A percentile compares a stretch with the other conserved stretches of the same genome.
Conservation (phyloP, 2,888 invertebrate species). For the Griposia aprilina region DNA sequence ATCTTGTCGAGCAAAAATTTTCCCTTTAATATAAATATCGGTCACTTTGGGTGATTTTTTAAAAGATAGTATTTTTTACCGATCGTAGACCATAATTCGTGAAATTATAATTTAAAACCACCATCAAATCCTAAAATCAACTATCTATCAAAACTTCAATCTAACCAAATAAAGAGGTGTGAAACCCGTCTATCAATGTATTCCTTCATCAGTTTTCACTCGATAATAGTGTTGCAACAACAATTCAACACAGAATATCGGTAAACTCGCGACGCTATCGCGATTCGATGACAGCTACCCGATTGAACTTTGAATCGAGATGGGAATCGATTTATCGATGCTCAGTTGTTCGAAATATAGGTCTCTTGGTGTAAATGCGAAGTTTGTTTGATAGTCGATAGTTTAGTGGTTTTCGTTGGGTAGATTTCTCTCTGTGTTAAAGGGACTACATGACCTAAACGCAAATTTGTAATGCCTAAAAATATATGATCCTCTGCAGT, state of each 20-base stretch:
- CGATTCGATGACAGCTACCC: conserved; percentile 69
- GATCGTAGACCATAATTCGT: too few relatives aligned
- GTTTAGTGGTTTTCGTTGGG: conserved; percentile 19
- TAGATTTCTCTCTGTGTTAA: too few relatives aligned
- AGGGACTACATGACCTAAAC: too few relatives aligned
- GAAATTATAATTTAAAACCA: background rate
- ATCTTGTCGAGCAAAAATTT: too few relatives aligned
- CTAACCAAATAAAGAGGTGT: conserved; percentile 17
- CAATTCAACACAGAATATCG: conserved; percentile 69
- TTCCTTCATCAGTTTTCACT: conserved; percentile 71
- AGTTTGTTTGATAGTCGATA: conserved; percentile 47
- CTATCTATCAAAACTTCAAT: conserved; percentile 16
- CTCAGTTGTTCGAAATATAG: conserved; percentile 56
- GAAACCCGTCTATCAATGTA: conserved; percentile 55
- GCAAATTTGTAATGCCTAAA: too few relatives aligned
- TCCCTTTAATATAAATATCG: too few relatives aligned
- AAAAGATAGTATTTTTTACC: too few relatives aligned
- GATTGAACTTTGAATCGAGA: conserved; percentile 70
- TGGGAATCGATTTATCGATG: conserved; percentile 66
- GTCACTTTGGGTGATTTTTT: too few relatives aligned
- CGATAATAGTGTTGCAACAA: conserved; percentile 69
- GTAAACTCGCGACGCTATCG: conserved; percentile 73
- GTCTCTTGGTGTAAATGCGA: conserved; percentile 45
- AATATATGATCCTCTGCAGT: too few relatives aligned
- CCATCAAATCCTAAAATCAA: background rate